phyloP scores from a whole-genome alignment of 2,888 invertebrate genomes.

The Euphydryas editha region DNA sequence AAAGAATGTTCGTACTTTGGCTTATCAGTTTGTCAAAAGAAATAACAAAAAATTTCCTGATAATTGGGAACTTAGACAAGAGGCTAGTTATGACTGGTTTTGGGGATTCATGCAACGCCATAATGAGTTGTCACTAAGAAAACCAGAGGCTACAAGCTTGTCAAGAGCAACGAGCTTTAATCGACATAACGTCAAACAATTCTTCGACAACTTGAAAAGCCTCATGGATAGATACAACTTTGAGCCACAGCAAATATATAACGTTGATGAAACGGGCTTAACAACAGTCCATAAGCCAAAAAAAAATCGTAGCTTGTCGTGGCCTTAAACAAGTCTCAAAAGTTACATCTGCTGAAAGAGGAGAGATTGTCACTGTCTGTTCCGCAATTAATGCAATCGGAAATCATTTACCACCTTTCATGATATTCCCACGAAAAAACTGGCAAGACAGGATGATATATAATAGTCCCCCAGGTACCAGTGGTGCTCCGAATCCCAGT shows the following conservation, averaged over 20 bases:
- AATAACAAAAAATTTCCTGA: too few species aligned
- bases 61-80: too few species aligned
- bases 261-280: constrained; percentile 27
- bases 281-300: constrained; percentile 12
- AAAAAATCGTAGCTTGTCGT: not conserved
- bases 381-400: not conserved
- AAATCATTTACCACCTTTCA: not conserved
- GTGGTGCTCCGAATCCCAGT: not conserved
- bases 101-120: not conserved
- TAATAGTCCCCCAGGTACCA: not conserved
- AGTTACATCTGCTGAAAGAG: not conserved
- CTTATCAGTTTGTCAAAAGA: not conserved
- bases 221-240: constrained; percentile 24
- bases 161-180: constrained; percentile 36
- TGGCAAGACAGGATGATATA: not conserved
- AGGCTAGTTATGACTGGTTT: too few species aligned
- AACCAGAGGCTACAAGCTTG: constrained; percentile 35
- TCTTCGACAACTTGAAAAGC: constrained; percentile 30
- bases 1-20: not conserved
- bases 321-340: not conserved
- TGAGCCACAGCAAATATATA: constrained; percentile 26
- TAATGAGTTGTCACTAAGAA: constrained; percentile 31
- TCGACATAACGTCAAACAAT: constrained; percentile 26
- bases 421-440: not conserved
- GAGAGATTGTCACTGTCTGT: not conserved